Evolutionary conservation across 2,888 invertebrate genomes (phyloP), one percentile per base, ranked within the genome.

Genomic region (Stenoptilia bipunctidactyla): DNA sequence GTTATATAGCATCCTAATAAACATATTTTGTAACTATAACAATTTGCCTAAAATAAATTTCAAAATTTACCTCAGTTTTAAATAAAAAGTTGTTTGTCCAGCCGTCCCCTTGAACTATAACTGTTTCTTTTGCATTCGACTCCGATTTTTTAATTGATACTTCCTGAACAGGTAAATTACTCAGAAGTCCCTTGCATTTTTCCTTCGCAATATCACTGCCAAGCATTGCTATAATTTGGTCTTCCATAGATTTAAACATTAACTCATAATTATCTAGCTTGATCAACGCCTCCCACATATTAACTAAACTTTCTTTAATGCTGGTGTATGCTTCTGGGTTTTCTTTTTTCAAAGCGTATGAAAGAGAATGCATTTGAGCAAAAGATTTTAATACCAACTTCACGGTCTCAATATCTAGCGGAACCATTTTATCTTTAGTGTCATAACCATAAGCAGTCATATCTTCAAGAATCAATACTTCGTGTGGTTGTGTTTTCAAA

Each of bases 391-490:
- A 36, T 0, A 52, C 46, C 0, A 60, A 37, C 47, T 45, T 56
- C 0, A 66, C 44, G 20, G 9, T 12, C 5, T 41, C 41, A 30
- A 39, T 30, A 0, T 34, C 14, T 1, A 44, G 34, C 1, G 41
- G 15, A n/a, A 13, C 15, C 5, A 54, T 48, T 47, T 55, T 54
- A 36, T 64, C 54, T 1, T 60, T 36, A 50, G 63, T 60, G n/a
- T 39, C 33, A 39, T 48, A 63, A 25, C 51, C 45, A 2, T 40
- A 40, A 1, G 45, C 47, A 1, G 41, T 50, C 6, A 69, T 43
- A 45, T 69, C 69, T 51, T 66, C 64, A 9, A 69, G 41, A 9
- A 66, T 41, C 12, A 69, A 53, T 0, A 64, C 47, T 53, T 69
- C 68, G 14, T 62, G 40, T 1, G 54, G 53, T 14, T 45, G 44